Base-by-base conservation (phyloP, 2,113 vertebrate species). In the Eupsittula cactorum region DNA sequence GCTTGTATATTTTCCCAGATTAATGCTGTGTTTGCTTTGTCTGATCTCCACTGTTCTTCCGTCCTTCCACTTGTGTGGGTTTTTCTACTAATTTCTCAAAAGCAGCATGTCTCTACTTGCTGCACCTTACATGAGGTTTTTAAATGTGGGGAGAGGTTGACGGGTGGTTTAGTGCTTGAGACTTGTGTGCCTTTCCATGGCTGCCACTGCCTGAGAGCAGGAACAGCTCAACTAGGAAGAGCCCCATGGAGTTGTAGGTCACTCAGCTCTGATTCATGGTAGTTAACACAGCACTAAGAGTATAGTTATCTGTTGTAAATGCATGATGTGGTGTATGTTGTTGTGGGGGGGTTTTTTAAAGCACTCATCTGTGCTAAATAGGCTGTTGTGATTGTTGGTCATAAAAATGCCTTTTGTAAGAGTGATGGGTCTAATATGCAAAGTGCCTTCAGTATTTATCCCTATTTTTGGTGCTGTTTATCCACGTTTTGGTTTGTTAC, bases 151-250 rank as follows among this genome's bases (percentile, higher is more conserved):
- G 14, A 59, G n/a, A 63, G 53, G 29, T 6, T 31, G 86, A 29
- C 80, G n/a, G 39, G 62, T 42, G 13, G 37, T 20, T 86, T 16
- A 46, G n/a, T 35, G 33, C 44, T 33, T 1, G 1, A 42, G 37
- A 6, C 37, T 12, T 31, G 24, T 18, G 37, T 80, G 81, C 60
- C 44, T 16, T 3, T 21, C 2, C 2, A 44, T 79, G 71, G 3
- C 6, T 44, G 33, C 31, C 0, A 5, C 25, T 31, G 42, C 63
- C 21, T 3, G 18, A 23, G 49, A 37, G 37, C 0, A 0, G 0
- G 21, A 71, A 16, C 11, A 21, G 27, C 52, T 41, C 17, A 7
- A 5, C 21, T 50, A 9, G 2, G 16, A 35, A 10, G 8, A 44
- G 25, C n/a, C 28, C 16, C 0, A 0, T 0, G 2, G 29, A 65